Conservation (phyloP, 2,113 vertebrate genomes). For the Tricholaema leucomelas region DNA sequence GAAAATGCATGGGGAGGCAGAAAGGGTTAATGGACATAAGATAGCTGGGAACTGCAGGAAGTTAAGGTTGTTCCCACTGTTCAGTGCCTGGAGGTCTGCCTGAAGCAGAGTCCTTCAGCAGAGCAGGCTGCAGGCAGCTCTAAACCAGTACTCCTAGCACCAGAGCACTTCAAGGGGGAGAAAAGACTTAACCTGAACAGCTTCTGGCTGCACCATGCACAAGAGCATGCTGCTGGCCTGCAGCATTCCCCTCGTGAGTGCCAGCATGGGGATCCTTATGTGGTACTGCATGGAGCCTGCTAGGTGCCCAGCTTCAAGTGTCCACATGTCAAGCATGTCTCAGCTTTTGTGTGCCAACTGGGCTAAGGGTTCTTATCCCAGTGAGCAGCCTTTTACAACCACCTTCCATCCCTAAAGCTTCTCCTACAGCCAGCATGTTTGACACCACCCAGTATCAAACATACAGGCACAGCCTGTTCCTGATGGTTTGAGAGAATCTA, state of each 20-base stretch:
- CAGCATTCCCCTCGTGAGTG: fast-evolving
- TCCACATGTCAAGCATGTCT: fast-evolving
- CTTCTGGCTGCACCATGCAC: background rate
- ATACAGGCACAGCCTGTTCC: background rate
- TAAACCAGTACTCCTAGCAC: background rate
- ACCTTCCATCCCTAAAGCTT: background rate
- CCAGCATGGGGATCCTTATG: background rate
- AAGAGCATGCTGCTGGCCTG: background rate
- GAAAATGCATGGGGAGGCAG: fast-evolving
- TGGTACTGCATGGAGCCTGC: background rate
- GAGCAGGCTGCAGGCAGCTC: background rate
- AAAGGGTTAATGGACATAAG: background rate
- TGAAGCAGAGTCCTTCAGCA: background rate
- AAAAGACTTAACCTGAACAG: fast-evolving
- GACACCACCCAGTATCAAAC: background rate
- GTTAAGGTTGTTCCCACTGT: background rate
- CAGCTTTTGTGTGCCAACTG: fast-evolving
- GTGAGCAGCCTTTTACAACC: background rate
- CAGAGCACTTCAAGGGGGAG: fast-evolving
- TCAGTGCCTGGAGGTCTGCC: background rate
- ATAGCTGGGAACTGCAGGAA: background rate
- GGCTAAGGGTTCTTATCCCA: background rate
- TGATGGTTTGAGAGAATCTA: background rate
- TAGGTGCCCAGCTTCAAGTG: background rate
- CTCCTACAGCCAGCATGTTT: background rate